Percentiles rank a stretch among this genome's conserved stretches.
These are phyloP conservation scores for Kryphioiulus occultus DNA, from an alignment of 2,888 invertebrate species.

Conservation along the genomic window DNA sequence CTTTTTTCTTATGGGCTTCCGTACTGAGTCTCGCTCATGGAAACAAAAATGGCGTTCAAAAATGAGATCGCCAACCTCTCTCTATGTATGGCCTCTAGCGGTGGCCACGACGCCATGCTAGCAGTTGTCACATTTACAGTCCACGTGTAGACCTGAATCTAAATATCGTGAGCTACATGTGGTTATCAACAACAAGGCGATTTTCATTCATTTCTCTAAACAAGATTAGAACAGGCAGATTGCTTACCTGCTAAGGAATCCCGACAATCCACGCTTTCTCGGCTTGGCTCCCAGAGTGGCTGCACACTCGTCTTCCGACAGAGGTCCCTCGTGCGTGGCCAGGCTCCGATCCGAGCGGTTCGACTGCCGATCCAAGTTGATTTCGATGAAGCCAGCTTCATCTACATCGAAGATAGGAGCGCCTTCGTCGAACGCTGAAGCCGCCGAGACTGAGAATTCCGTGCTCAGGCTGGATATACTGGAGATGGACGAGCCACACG, in stretches of 20 bases:
- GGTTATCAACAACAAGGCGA: neutral
- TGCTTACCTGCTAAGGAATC: conserved; percentile 48
- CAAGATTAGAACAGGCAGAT: too few species aligned
- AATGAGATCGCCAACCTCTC: too few species aligned
- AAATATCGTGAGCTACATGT: neutral
- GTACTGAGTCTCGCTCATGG: too few species aligned
- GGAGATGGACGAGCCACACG: conserved; percentile 55
- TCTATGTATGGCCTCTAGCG: too few species aligned
- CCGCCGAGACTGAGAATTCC: conserved; percentile 47
- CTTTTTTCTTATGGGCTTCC: too few species aligned
- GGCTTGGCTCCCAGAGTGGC: conserved; percentile 43
- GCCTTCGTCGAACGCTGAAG: neutral
- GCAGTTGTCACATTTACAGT: too few species aligned
- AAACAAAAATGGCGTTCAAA: too few species aligned
- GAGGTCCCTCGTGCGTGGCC: neutral
- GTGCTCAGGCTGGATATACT: conserved; percentile 56
- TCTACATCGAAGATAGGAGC: neutral
- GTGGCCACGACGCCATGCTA: too few species aligned
- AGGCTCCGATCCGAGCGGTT: neutral
- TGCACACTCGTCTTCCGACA: neutral
- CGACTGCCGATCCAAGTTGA: conserved; percentile 45
- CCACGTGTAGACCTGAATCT: too few species aligned
- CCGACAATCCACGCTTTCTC: conserved; percentile 47
- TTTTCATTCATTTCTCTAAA: too few species aligned
- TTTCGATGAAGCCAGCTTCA: conserved; percentile 48